Conservation (phyloP, 2,113 vertebrate species). For the Lampris megalopsis region DNA sequence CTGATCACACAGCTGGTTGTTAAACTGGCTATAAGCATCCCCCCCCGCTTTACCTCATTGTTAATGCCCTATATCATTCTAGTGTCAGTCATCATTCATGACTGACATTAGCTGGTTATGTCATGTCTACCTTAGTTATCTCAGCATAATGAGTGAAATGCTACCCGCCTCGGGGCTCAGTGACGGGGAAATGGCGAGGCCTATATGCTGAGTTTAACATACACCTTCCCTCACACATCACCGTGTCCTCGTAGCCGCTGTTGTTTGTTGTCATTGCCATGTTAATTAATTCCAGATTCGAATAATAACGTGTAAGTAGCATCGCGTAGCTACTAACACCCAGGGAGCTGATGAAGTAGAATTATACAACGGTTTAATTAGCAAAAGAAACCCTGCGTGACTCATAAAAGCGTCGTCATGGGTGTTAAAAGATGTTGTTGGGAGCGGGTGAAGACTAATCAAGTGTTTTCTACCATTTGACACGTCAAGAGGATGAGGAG, state of each 20-base stretch:
- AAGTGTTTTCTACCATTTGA: conserved; percentile 45
- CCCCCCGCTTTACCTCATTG: too few relatives aligned
- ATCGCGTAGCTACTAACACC: conserved; percentile 65
- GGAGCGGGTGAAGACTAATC: conserved; percentile 40
- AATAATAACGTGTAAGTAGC: conserved; percentile 73
- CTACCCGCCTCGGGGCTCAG: conserved; percentile 18
- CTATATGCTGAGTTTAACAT: neutral
- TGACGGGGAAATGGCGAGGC: conserved; percentile 25
- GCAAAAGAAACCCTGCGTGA: conserved; percentile 55
- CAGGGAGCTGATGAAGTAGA: conserved; percentile 53
- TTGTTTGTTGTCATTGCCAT: conserved; percentile 33
- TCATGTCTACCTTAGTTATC: conserved; percentile 43
- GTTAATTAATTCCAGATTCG: conserved; percentile 71
- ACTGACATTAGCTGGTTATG: conserved; percentile 15
- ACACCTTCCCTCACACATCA: conserved; percentile 4
- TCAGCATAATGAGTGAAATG: conserved; percentile 29
- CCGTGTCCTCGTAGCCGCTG: conserved; percentile 32
- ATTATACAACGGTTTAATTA: conserved; percentile 77
- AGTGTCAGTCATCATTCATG: neutral
- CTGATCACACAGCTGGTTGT: neutral
- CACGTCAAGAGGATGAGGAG: conserved; percentile 45
- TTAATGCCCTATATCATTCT: too few relatives aligned
- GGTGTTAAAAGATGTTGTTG: conserved; percentile 43
- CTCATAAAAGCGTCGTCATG: conserved; percentile 56
- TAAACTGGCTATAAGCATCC: neutral